These are phyloP conservation scores for Phoeniculus purpureus DNA, from an alignment of 2,797 vertebrate genomes.

Conservation along the genomic window DNA sequence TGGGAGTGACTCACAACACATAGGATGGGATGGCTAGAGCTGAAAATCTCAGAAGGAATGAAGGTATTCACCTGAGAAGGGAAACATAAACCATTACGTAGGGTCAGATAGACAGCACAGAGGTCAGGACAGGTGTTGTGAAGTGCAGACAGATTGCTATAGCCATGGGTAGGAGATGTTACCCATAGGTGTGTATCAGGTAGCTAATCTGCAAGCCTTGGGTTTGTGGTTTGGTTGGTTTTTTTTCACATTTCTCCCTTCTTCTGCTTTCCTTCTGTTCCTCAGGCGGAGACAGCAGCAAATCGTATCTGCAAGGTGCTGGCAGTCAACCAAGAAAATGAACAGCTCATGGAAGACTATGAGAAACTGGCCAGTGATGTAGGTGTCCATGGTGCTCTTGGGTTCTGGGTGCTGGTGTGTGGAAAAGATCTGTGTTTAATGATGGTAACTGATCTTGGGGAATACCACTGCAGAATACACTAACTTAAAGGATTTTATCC, in stretches of 20 bases:
- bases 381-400: slow-evolving; percentile 75
- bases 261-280: slow-evolving; percentile 57
- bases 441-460: neutral
- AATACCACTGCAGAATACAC: neutral
- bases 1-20: neutral
- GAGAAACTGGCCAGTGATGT: slow-evolving; percentile 98
- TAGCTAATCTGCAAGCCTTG: slow-evolving; percentile 5
- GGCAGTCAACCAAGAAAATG: slow-evolving; percentile 98
- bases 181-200: neutral
- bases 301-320: slow-evolving; percentile 99
- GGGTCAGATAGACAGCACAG: neutral
- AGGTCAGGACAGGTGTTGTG: neutral
- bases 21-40: neutral
- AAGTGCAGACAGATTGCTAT: neutral
- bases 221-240: neutral
- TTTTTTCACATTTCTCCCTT: neutral
- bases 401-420: slow-evolving; percentile 3
- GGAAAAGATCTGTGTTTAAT: neutral
- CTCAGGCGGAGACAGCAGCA: slow-evolving; percentile 95
- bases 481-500: neutral
- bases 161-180: neutral
- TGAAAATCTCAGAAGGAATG: neutral
- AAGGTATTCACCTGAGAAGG: neutral
- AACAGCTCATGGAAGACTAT: slow-evolving; percentile 99
- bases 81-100: neutral